phyloP scores from a whole-genome alignment of 2,113 vertebrate genomes.

The Brienomyrus brachyistius region DNA sequence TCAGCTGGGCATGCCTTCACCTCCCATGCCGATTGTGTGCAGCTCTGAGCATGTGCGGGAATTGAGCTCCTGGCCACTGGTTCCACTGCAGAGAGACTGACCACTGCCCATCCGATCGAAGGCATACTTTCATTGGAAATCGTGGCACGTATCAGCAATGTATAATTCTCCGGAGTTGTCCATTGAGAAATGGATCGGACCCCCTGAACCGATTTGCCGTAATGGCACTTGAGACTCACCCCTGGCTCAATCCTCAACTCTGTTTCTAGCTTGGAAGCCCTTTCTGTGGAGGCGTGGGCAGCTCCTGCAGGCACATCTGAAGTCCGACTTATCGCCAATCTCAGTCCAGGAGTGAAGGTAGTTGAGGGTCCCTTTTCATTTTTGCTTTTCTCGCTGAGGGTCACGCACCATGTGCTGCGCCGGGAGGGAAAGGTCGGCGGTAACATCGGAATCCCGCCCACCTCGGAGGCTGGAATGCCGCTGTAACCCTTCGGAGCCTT shows the following conservation, averaged over 20 bases:
- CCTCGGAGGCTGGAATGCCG: not conserved
- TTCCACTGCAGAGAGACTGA: not conserved
- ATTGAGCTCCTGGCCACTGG: not conserved
- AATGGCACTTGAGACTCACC: conserved; percentile 26
- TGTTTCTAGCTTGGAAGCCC: conserved; percentile 15
- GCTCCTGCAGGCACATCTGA: conserved; percentile 38
- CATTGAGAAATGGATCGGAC: not conserved
- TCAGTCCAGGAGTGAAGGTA: not conserved
- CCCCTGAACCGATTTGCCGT: not conserved
- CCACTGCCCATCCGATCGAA: not conserved
- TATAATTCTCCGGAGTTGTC: not conserved
- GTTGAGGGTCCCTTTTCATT: not conserved
- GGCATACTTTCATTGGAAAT: not conserved
- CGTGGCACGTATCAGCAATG: not conserved
- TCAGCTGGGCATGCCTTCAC: not conserved
- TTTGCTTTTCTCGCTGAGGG: not conserved
- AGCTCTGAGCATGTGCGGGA: not conserved
- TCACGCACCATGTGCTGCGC: not conserved
- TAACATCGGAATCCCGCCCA: not conserved
- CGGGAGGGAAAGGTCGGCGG: not conserved
- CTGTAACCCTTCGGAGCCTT: not conserved
- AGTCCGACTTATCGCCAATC: conserved; percentile 29
- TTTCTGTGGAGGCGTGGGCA: conserved; percentile 38
- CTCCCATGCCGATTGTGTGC: not conserved
- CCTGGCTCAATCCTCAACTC: conserved; percentile 37